Evolutionary conservation across 2,888 invertebrate genomes (phyloP).

Genomic region (Melanotus villosus): DNA sequence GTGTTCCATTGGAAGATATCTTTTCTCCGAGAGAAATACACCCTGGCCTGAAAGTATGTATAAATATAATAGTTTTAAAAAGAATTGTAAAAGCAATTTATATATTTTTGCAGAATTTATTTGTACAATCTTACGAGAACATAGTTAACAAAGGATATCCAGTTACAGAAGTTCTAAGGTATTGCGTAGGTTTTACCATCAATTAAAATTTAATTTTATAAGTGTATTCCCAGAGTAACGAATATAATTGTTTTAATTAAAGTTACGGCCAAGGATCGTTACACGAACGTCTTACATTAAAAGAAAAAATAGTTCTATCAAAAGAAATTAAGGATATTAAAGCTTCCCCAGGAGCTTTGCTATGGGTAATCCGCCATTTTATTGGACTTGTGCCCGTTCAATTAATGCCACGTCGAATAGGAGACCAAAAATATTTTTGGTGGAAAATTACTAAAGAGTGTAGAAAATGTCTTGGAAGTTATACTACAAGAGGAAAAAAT

Average conservation of each 20-base stretch:
- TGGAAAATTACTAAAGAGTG: slow-evolving; percentile 20
- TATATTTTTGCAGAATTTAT: slow-evolving; percentile 3
- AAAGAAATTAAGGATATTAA: slow-evolving; percentile 34
- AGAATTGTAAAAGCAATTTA: not conserved
- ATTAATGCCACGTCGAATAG: slow-evolving; percentile 46
- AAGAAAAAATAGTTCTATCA: slow-evolving; percentile 40
- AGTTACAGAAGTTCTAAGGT: slow-evolving; percentile 36
- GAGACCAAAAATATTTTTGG: slow-evolving; percentile 46
- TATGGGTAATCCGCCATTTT: slow-evolving; percentile 51
- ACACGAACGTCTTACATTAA: slow-evolving; percentile 35
- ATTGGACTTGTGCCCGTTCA: slow-evolving; percentile 51
- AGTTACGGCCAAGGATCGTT: slow-evolving; percentile 28
- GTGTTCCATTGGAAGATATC: slow-evolving; percentile 51
- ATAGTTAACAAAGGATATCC: not conserved
- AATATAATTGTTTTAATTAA: too few species aligned
- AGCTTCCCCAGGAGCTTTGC: slow-evolving; percentile 40
- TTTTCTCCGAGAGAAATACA: slow-evolving; percentile 50
- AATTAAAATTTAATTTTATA: too few species aligned
- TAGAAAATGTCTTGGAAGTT: not conserved
- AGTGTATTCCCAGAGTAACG: too few species aligned
- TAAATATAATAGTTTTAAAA: too few species aligned
- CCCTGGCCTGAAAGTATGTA: slow-evolving; percentile 47
- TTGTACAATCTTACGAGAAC: not conserved
- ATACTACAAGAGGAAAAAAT: slow-evolving; percentile 5
- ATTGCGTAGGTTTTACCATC: too few species aligned